Evolutionary conservation across 2,113 vertebrate species (phyloP).

Genomic region (Pterocles orientalis): DNA sequence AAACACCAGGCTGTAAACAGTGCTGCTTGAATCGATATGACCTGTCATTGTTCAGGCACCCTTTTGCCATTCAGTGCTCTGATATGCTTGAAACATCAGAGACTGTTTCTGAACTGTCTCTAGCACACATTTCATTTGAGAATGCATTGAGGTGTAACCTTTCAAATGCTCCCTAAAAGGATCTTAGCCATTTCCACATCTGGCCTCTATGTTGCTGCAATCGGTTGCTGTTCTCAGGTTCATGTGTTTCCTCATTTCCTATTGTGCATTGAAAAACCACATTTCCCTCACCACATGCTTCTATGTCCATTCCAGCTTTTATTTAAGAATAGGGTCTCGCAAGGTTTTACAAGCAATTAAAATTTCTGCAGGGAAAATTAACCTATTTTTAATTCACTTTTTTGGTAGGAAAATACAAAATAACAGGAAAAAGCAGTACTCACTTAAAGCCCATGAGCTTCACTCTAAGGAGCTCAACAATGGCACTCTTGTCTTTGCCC

Average conservation of each 20-base stretch:
- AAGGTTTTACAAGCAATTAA: not conserved
- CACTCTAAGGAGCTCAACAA: not conserved
- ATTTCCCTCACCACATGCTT: not conserved
- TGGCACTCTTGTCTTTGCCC: not conserved
- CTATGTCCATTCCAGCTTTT: not conserved
- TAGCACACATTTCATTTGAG: not conserved
- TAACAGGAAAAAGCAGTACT: not conserved
- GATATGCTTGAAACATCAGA: accelerated
- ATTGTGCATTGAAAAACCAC: slow-evolving; percentile 11
- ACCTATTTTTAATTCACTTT: not conserved
- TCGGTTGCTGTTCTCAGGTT: slow-evolving; percentile 20
- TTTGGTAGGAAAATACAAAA: not conserved
- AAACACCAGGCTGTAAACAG: not conserved
- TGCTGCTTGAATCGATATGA: not conserved
- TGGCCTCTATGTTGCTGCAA: slow-evolving; percentile 16
- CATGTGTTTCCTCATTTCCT: slow-evolving; percentile 33
- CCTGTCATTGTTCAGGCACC: not conserved
- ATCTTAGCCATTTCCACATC: slow-evolving; percentile 1
- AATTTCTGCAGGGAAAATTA: not conserved
- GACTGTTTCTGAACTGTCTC: not conserved
- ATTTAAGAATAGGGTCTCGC: not conserved
- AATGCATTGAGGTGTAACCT: not conserved
- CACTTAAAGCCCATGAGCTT: not conserved
- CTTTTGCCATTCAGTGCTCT: not conserved
- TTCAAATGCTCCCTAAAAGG: not conserved